These are phyloP conservation scores for Penaeus vannamei DNA, from an alignment of 1,140 invertebrate species.

Conservation along the genomic window DNA sequence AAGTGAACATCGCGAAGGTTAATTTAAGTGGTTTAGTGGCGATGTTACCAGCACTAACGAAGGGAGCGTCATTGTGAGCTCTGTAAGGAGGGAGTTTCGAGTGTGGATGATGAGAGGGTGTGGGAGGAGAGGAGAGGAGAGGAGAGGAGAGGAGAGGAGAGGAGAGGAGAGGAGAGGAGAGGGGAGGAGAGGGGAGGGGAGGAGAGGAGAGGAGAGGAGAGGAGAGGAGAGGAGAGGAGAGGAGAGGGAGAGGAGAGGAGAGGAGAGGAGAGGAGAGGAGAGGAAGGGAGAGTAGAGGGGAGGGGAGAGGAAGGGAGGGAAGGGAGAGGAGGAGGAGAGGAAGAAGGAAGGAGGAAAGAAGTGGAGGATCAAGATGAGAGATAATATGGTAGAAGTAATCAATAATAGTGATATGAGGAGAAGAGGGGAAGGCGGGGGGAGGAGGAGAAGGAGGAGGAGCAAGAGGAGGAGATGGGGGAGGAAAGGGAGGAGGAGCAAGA, in stretches of 20 bases:
- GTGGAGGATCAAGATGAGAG: neutral
- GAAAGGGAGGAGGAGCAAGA: neutral
- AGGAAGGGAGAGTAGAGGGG: neutral
- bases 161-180: neutral
- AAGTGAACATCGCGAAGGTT: too few species aligned
- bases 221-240: neutral
- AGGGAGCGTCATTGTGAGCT: too few species aligned
- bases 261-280: conserved; percentile 12
- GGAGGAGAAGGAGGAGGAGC: neutral
- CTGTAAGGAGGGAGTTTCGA: too few species aligned
- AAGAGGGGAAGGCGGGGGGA: neutral
- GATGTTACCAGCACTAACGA: too few species aligned
- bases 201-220: too few species aligned
- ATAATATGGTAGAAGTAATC: too few species aligned
- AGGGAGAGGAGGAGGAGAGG: neutral
- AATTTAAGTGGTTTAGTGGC: too few species aligned
- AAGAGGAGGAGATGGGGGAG: neutral
- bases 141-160: neutral
- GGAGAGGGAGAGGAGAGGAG: neutral
- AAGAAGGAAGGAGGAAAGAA: too few species aligned
- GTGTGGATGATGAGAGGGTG: neutral
- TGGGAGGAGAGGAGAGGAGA: neutral
- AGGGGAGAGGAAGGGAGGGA: neutral
- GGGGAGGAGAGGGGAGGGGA: neutral
- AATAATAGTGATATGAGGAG: neutral